Percentiles rank a stretch among this genome's conserved stretches.
Evolutionary conservation across 2,113 vertebrate genomes (phyloP).

Genomic region (Microcebus griseorufus): DNA sequence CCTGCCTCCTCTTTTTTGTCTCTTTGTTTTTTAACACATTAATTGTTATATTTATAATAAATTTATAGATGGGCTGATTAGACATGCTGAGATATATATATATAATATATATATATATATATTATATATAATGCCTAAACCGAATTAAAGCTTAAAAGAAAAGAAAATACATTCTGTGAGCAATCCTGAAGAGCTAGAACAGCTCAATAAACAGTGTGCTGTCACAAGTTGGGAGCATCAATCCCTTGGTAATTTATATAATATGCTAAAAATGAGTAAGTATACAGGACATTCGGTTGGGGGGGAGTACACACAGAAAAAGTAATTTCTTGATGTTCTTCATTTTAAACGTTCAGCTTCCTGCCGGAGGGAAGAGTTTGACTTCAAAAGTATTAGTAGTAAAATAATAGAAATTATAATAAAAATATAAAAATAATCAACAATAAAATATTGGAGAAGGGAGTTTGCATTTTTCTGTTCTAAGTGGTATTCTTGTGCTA

Average conservation of each 20-base stretch:
- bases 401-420: too few relatives aligned
- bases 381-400: constrained; percentile 87
- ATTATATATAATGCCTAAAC: neutral
- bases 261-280: constrained; percentile 16
- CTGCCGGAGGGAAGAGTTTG: constrained; percentile 84
- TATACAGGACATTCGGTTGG: neutral
- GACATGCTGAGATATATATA: neutral
- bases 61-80: neutral
- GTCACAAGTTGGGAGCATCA: neutral
- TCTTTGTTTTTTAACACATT: too few relatives aligned
- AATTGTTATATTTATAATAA: constrained; percentile 5
- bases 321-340: constrained; percentile 67
- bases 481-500: too few relatives aligned
- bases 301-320: neutral
- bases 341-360: constrained; percentile 87
- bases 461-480: too few relatives aligned
- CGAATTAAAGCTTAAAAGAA: neutral
- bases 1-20: too few relatives aligned
- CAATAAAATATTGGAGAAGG: too few relatives aligned
- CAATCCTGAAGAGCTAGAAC: neutral
- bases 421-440: constrained; percentile 46
- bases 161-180: constrained; percentile 43
- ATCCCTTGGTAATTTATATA: neutral
- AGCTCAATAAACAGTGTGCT: constrained; percentile 48
- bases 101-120: too few relatives aligned